These are phyloP conservation scores for Lepas anatifera DNA, from an alignment of 2,888 invertebrate genomes.

Conservation along the genomic window DNA sequence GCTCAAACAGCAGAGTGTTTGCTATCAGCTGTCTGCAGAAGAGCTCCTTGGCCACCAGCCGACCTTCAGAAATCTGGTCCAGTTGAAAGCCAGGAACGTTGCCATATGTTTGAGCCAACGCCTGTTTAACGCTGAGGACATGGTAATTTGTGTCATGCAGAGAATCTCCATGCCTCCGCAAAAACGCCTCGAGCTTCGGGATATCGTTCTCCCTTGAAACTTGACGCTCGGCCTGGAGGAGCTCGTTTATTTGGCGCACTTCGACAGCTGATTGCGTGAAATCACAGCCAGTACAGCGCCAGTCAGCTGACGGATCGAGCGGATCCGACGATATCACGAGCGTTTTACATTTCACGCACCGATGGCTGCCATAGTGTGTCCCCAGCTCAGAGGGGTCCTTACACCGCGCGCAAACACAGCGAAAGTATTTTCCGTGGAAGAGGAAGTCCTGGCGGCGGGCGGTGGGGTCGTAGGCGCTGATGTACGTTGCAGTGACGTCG, in stretches of 20 bases:
- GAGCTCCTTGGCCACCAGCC: background rate
- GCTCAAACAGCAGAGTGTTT: background rate
- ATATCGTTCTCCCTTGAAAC: background rate
- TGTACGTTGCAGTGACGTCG: background rate
- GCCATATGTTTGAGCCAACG: background rate
- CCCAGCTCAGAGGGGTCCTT: background rate
- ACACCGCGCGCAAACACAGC: background rate
- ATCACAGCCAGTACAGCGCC: background rate
- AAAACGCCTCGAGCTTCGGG: background rate
- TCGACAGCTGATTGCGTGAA: background rate
- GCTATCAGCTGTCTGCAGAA: constrained; percentile 6
- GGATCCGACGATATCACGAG: background rate
- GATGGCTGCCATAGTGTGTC: constrained; percentile 3
- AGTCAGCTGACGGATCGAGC: background rate
- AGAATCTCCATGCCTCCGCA: background rate
- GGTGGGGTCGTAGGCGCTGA: background rate
- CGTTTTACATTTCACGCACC: background rate
- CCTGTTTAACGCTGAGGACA: background rate
- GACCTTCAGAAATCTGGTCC: background rate
- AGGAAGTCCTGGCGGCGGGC: constrained; percentile 5
- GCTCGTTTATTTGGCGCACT: background rate
- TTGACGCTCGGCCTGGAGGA: background rate
- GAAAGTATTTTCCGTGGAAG: constrained; percentile 1
- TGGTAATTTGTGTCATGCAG: constrained; percentile 4
- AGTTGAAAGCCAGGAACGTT: background rate